Evolutionary conservation across 2,888 invertebrate species (phyloP).

Genomic region (Reticulitermes lucifugus): DNA sequence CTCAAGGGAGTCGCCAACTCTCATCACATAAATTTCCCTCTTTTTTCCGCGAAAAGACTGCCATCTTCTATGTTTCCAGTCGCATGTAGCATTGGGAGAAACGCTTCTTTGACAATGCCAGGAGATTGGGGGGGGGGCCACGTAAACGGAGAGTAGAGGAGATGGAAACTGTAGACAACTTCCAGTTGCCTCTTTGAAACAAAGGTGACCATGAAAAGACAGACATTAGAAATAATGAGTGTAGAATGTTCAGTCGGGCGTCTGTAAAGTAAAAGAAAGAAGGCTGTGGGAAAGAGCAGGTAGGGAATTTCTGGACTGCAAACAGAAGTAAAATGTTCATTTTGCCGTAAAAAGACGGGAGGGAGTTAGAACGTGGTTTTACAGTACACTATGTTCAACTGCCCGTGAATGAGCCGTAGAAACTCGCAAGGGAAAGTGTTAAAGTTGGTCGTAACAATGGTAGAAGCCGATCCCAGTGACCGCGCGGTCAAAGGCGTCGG

Average conservation of each 20-base stretch:
- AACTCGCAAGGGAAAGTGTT: too few relatives aligned
- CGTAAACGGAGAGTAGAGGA: background rate
- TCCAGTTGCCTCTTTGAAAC: background rate
- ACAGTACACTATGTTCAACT: too few relatives aligned
- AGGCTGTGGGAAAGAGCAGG: too few relatives aligned
- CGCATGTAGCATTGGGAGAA: background rate
- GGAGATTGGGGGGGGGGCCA: background rate
- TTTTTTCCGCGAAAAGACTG: background rate
- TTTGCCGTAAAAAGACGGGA: background rate
- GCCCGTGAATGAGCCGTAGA: too few relatives aligned
- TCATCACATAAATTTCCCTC: slow-evolving; percentile 22
- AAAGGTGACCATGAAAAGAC: background rate
- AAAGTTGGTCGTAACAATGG: too few relatives aligned
- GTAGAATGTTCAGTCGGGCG: background rate
- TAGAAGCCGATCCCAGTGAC: too few relatives aligned
- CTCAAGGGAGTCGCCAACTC: slow-evolving; percentile 9
- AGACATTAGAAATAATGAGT: background rate
- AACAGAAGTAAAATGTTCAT: background rate
- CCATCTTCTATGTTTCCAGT: background rate
- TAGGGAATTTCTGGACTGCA: too few relatives aligned
- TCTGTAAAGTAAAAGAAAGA: background rate
- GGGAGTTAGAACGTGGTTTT: too few relatives aligned
- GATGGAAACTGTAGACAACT: background rate
- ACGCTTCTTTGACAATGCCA: background rate
- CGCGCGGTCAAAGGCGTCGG: too few relatives aligned